Base-by-base conservation (phyloP, 2,888 invertebrate genomes). In the Lypha dubia region DNA sequence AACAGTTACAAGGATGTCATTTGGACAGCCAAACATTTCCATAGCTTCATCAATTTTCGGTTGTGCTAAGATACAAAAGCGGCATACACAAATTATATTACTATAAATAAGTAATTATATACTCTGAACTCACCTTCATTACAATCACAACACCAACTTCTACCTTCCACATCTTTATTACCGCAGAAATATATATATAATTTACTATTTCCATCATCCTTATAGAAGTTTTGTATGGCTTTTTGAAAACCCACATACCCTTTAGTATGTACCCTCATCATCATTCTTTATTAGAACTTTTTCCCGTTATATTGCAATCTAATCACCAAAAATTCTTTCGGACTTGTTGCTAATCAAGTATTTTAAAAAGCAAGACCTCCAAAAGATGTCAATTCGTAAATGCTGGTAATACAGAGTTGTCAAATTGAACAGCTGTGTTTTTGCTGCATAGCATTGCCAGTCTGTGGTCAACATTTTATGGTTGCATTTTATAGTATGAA, bases 71-170 rank as follows among this genome's bases (percentile, higher is more conserved):
- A 11, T 35, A 58, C 0, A 1, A 0, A 15, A 3, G n/a, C n/a
- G n/a, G n/a, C n/a, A n/a, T n/a, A n/a, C n/a, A n/a, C n/a, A n/a
- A n/a, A n/a, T n/a, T n/a, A n/a, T n/a, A n/a, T n/a, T n/a, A n/a
- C n/a, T n/a, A n/a, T n/a, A n/a, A n/a, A n/a, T 53, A 44, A 13
- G 3, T 15, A 13, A 22, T n/a, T 58, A 20, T 58, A 20, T 35
- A n/a, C 1, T 1, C 11, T 9, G 1, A 11, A 87, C 91, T 92
- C 93, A 96, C 96, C 96, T 92, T 93, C 93, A 17, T 95, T 95
- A 91, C 98, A 98, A 92, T 98, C 97, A 0, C 95, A 94, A 89
- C 98, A 98, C 98, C 98, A 98, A 90, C 96, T 97, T 67, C 93
- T 91, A 0, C 96, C 96, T 0, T 74, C 56, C 2, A 86, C 86